Evolutionary conservation across 2,888 invertebrate species (phyloP).

Genomic region (Pristionchus mayeri): DNA sequence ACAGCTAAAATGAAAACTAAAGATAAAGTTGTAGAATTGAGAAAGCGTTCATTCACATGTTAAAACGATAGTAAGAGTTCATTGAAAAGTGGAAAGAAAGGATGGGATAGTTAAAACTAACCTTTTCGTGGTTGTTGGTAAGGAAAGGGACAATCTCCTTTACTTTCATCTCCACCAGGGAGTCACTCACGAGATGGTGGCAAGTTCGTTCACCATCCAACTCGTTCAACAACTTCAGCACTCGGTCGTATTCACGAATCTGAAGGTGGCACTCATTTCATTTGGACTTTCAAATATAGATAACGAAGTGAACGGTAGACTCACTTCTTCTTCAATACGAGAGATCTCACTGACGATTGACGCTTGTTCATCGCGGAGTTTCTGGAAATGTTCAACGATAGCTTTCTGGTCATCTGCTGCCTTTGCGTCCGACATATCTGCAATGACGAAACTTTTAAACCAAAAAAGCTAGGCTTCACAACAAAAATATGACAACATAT

Average conservation of each 20-base stretch:
- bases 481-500: too few relatives aligned
- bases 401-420: conserved; percentile 64
- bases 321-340: conserved; percentile 62
- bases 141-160: conserved; percentile 61
- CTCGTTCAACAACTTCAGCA: conserved; percentile 63
- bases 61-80: neutral
- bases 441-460: neutral
- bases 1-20: conserved; percentile 55
- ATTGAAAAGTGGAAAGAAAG: too few relatives aligned
- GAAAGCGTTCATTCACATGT: too few relatives aligned
- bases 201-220: conserved; percentile 64
- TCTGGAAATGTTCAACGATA: conserved; percentile 68
- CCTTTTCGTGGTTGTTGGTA: conserved; percentile 59
- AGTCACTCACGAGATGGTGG: conserved; percentile 67
- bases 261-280: neutral
- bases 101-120: conserved; percentile 24
- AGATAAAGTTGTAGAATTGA: too few relatives aligned
- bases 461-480: neutral
- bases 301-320: neutral
- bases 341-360: conserved; percentile 64
- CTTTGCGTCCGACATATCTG: conserved; percentile 26
- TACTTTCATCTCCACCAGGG: conserved; percentile 66
- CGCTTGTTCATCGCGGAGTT: conserved; percentile 68
- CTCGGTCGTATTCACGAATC: conserved; percentile 61
- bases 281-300: neutral